Evolutionary conservation across 53 echinoderm and acorn worm species (phyloP), one percentile per base, ranked within the genome.

Genomic region (Temnopleurus reevesii): DNA sequence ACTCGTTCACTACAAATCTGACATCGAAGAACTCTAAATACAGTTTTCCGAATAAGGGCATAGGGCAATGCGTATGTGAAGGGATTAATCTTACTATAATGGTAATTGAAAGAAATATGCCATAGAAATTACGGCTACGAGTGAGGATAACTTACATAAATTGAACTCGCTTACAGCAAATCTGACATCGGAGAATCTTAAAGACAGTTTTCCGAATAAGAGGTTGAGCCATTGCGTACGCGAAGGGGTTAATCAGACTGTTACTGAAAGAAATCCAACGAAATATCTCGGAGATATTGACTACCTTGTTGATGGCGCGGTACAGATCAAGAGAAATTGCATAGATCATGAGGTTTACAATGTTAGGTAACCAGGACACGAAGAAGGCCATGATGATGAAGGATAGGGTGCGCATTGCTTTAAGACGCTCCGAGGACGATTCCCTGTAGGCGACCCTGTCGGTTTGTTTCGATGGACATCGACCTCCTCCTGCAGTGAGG

Each of bases 181-280:
- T n/a, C n/a, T n/a, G 36, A 12, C 23, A 38, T 8, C 71, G 71
- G 8, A 71, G 71, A n/a, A 71, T 71, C 38, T 21, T 41, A 8
- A 71, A 19, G n/a, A 71, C 71, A 1, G 71, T 41, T 41, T 71
- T 19, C 8, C 71, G 71, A 71, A 71, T 71, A 0, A 41, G 41
- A 8, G 71, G 71, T 41, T 71, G 71, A 18, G 71, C 71, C 71
- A 71, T 71, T 8, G 71, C 71, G 30, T 71, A 71, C 21, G 33
- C 71, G 0, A 71, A 1, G 0, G 71, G 71, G 7, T 71, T 71
- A 19, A 38, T 41, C 43, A 71, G 27, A 23, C 71, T 71, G 19
- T 71, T 71, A 23, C 71, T 6, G 8, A 13, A 71, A 8, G 71
- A 38, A 38, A 71, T 5, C 71, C 71, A 71, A 12, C 38, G 41